Evolutionary conservation across 2,113 vertebrate genomes (phyloP).

Genomic region (Vulpes vulpes): DNA sequence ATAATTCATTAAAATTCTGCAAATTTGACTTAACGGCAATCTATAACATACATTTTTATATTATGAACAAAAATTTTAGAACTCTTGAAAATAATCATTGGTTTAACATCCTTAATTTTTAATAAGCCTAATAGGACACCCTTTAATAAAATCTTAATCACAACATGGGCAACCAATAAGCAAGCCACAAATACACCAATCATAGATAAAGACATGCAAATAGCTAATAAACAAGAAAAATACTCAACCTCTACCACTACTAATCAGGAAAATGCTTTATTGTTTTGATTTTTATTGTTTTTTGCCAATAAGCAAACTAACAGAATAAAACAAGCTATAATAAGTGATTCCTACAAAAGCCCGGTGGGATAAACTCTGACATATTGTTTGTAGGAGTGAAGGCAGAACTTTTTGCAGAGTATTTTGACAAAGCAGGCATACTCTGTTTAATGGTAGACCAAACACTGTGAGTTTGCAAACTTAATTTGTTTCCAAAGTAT

Average conservation of each 20-base stretch:
- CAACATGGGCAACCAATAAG: neutral
- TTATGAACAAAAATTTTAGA: neutral
- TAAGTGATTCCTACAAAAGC: neutral
- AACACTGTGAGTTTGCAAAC: neutral
- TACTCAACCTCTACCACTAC: neutral
- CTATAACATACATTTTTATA: neutral
- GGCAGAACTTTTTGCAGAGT: neutral
- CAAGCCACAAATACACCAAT: neutral
- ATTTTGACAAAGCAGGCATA: neutral
- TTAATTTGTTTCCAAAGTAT: neutral
- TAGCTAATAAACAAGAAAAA: slow-evolving; percentile 15
- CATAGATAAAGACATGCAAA: neutral
- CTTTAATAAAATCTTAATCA: neutral
- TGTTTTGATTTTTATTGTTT: neutral
- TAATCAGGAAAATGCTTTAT: neutral
- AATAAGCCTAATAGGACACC: neutral
- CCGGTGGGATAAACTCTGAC: neutral
- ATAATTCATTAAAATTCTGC: neutral
- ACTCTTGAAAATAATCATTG: neutral
- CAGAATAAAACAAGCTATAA: neutral
- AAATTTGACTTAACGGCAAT: neutral
- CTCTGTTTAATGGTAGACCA: neutral
- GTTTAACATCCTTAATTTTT: neutral
- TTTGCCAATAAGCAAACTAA: slow-evolving; percentile 8
- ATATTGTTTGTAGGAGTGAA: neutral